A percentile compares a stretch with the other conserved stretches of the same genome.
phyloP scores from a whole-genome alignment of 1,140 invertebrate genomes.

The roundworm (Caenorhabditis elegans) region WBcel235 BX284603.4:7009001-7009500 shows the following conservation, averaged over 20 bases:
- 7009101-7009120: not conserved
- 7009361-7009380: too few species aligned
- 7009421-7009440: too few species aligned
- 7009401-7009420: too few species aligned
- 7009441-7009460: too few species aligned
- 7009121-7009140: slow-evolving; percentile 24
- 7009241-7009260: not conserved
- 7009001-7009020: not conserved
- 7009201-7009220: not conserved
- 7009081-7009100: slow-evolving; percentile 30
- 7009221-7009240: not conserved
- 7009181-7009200: not conserved
- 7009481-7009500: too few species aligned
- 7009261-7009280: not conserved
- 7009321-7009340: too few species aligned
- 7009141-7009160: slow-evolving; percentile 22
- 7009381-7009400: too few species aligned
- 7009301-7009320: not conserved
- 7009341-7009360: too few species aligned
- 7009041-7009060: slow-evolving; percentile 29
- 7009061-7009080: slow-evolving; percentile 29
- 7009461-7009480: too few species aligned
- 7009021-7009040: not conserved
- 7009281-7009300: not conserved
- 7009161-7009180: slow-evolving; percentile 21